Conservation (phyloP, 2,797 vertebrate genomes). For the Mormyrus proboscirostris region DNA sequence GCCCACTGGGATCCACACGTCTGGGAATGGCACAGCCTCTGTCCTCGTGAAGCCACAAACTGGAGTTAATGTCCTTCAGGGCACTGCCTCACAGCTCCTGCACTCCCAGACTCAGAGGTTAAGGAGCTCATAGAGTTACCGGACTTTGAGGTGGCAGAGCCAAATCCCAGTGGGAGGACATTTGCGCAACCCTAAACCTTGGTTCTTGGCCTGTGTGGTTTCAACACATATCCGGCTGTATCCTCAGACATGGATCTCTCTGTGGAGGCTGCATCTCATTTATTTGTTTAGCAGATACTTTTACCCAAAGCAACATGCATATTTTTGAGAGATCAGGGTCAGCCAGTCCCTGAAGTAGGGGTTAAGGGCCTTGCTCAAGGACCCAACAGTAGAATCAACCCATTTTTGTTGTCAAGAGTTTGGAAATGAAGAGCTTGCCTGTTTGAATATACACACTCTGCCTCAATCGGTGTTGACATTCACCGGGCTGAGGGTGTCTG, state of each 20-base stretch:
- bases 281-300: neutral
- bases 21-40: neutral
- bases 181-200: neutral
- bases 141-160: neutral
- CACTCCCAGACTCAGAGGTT: neutral
- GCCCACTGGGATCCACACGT: neutral
- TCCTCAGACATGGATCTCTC: neutral
- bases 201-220: neutral
- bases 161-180: neutral
- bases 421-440: constrained; percentile 22
- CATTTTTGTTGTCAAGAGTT: constrained; percentile 10
- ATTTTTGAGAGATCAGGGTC: neutral
- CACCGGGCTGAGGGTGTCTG: neutral
- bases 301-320: neutral
- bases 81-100: neutral
- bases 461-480: constrained; percentile 23
- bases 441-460: constrained; percentile 9
- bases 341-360: neutral
- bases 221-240: neutral
- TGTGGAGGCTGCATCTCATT: neutral
- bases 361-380: neutral
- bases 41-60: neutral
- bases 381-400: neutral
- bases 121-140: neutral
- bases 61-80: neutral